These are phyloP conservation scores for Argyresthia albistria DNA, from an alignment of 2,888 invertebrate species.

Conservation along the genomic window DNA sequence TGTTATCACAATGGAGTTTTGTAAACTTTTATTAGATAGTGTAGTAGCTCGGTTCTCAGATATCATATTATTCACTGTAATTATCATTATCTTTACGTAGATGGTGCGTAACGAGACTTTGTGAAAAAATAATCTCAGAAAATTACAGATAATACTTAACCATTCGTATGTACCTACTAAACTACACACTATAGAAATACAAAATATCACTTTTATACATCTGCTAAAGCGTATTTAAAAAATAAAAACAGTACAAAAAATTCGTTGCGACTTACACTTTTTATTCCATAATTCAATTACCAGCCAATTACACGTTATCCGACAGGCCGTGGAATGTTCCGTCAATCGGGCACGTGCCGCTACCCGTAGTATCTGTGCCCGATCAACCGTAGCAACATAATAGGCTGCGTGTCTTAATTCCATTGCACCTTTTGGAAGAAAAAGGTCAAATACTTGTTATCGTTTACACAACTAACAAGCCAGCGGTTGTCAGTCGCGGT, in stretches of 20 bases:
- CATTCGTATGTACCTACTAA: too few relatives aligned
- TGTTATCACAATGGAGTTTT: too few relatives aligned
- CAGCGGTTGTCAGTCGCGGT: not conserved
- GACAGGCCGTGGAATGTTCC: not conserved
- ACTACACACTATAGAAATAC: too few relatives aligned
- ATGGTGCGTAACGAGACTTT: too few relatives aligned
- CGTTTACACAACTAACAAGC: not conserved
- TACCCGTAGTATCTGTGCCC: not conserved
- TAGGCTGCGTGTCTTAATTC: slow-evolving; percentile 1
- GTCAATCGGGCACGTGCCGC: not conserved
- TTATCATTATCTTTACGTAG: too few relatives aligned
- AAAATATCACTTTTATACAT: too few relatives aligned
- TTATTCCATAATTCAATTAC: not conserved
- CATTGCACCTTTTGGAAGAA: not conserved
- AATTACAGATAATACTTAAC: too few relatives aligned
- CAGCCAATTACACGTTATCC: not conserved
- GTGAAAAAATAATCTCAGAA: too few relatives aligned
- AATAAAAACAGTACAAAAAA: not conserved
- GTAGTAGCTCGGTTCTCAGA: too few relatives aligned
- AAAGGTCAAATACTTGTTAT: not conserved
- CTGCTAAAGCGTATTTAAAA: not conserved
- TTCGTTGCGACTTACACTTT: not conserved
- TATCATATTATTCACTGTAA: too few relatives aligned
- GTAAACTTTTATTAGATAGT: too few relatives aligned
- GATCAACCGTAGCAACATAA: not conserved